Conservation (phyloP, 2,797 vertebrate species). For the Phalanger gymnotis region DNA sequence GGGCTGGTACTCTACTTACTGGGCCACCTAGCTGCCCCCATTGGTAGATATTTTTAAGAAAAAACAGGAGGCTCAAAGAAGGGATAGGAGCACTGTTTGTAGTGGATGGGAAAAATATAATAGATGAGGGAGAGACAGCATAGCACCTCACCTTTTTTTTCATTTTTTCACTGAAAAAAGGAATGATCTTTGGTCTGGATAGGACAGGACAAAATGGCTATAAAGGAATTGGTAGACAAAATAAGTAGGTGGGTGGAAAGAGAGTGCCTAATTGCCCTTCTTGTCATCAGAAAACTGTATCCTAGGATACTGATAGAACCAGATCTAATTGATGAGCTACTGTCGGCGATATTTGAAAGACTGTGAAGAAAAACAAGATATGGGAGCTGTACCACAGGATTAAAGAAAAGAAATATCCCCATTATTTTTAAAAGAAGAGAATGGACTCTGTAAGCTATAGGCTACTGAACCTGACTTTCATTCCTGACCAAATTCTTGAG, state of each 20-base stretch:
- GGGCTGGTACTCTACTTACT: no score
- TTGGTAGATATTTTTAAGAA: not conserved
- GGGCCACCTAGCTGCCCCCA: no score
- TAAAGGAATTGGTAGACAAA: not conserved
- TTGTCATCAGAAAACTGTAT: not conserved
- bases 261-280: not conserved
- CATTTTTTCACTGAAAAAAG: not conserved
- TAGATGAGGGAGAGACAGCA: not conserved
- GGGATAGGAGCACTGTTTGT: not conserved
- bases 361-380: not conserved
- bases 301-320: not conserved
- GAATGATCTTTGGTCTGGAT: not conserved
- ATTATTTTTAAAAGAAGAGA: not conserved
- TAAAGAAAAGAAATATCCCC: no score
- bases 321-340: not conserved
- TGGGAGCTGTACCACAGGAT: not conserved
- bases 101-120: not conserved
- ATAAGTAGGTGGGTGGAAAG: not conserved
- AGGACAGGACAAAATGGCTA: not conserved
- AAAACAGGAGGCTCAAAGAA: not conserved
- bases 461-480: not conserved
- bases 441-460: no score
- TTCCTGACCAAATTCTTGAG: not conserved
- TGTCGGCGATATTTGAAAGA: not conserved
- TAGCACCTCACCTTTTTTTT: not conserved